These are phyloP conservation scores for Xenopus petersii DNA, from an alignment of 2,797 vertebrate genomes.

Conservation along the genomic window DNA sequence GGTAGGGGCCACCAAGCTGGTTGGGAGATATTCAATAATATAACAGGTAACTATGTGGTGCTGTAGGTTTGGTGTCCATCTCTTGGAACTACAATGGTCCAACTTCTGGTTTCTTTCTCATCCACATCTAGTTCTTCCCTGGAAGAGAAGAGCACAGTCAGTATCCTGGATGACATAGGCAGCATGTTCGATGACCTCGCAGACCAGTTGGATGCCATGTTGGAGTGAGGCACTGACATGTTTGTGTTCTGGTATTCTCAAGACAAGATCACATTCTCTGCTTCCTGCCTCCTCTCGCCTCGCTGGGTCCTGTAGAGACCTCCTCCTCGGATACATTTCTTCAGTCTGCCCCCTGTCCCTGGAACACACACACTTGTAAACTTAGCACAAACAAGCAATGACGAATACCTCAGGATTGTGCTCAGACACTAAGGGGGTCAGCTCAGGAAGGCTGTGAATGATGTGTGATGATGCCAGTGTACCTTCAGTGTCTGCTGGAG, in stretches of 20 bases:
- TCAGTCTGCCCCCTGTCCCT: not conserved
- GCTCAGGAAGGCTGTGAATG: slow-evolving; percentile 14
- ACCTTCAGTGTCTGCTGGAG: slow-evolving; percentile 5
- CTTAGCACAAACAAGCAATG: slow-evolving; percentile 69
- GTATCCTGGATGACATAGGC: slow-evolving; percentile 97
- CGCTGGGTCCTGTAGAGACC: slow-evolving; percentile 54
- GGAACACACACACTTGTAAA: slow-evolving; percentile 20
- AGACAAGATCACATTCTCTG: slow-evolving; percentile 69
- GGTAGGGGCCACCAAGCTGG: no score
- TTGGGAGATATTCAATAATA: no score
- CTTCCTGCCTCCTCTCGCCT: slow-evolving; percentile 42
- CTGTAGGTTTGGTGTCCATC: no score
- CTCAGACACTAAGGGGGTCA: slow-evolving; percentile 53
- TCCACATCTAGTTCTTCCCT: slow-evolving; percentile 63
- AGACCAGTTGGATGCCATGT: slow-evolving; percentile 97
- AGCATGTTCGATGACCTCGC: slow-evolving; percentile 99
- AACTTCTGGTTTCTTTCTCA: not conserved
- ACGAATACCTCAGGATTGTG: slow-evolving; percentile 74
- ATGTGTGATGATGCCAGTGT: not conserved
- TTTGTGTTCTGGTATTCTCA: slow-evolving; percentile 61
- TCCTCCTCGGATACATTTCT: slow-evolving; percentile 49
- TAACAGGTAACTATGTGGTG: no score
- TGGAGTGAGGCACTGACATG: slow-evolving; percentile 80
- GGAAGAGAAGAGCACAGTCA: slow-evolving; percentile 90
- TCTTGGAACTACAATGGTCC: not conserved